phyloP scores from a whole-genome alignment of 2,888 invertebrate species.

The Cybosia mesomella region DNA sequence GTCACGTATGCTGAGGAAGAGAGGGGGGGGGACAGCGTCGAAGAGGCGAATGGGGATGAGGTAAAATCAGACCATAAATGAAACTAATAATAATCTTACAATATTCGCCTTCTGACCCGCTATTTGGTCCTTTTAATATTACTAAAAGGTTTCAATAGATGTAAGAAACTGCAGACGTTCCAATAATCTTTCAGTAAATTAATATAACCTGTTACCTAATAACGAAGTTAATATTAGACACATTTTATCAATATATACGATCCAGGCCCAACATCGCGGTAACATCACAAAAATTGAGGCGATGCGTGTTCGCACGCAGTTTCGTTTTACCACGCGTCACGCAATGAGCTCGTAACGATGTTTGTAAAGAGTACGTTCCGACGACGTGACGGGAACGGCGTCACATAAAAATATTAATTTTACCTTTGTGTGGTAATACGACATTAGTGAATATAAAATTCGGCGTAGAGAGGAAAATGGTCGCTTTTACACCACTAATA shows the following conservation, averaged over 20 bases:
- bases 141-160: no score
- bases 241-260: conserved; percentile 6
- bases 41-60: no score
- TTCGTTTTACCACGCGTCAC: conserved; percentile 30
- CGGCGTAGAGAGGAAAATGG: not conserved
- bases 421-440: not conserved
- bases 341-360: conserved; percentile 41
- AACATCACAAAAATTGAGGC: conserved; percentile 28
- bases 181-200: not conserved
- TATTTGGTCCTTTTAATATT: no score
- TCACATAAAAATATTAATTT: not conserved
- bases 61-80: no score
- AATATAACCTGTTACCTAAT: not conserved
- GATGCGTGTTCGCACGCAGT: conserved; percentile 34
- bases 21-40: no score
- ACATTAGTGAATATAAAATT: conserved; percentile 2
- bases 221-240: not conserved
- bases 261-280: conserved; percentile 17
- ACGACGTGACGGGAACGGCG: conserved; percentile 20
- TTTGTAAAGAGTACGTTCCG: conserved; percentile 41
- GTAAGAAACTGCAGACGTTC: not conserved
- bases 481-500: not conserved
- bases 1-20: no score
- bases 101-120: no score
- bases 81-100: no score